Percentiles rank a stretch among this genome's conserved stretches.
These are phyloP conservation scores for Jacana jacana DNA, from an alignment of 2,113 vertebrate genomes.

Conservation along the genomic window DNA sequence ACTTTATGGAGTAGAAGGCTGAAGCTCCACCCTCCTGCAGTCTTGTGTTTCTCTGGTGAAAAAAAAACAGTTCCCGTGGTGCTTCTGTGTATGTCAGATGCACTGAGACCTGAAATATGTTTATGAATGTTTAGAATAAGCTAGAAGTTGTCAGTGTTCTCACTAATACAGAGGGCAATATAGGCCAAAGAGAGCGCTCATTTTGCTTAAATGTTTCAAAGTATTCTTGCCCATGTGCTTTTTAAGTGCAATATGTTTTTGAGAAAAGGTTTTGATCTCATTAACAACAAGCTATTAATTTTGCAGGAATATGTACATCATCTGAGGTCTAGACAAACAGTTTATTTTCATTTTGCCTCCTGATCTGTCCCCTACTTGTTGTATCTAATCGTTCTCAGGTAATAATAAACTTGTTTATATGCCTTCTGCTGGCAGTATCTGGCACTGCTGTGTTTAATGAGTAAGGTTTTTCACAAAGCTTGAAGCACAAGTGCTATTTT, in stretches of 20 bases:
- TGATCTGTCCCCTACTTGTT: neutral
- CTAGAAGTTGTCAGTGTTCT: neutral
- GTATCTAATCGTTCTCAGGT: neutral
- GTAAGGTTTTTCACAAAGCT: conserved; percentile 15
- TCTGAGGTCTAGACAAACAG: neutral
- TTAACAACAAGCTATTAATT: neutral
- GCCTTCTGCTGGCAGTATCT: conserved; percentile 29
- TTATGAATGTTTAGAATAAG: neutral
- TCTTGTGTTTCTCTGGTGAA: neutral
- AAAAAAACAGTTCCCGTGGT: neutral
- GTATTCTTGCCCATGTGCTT: neutral
- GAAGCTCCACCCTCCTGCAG: neutral
- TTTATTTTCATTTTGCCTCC: neutral
- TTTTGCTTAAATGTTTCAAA: neutral
- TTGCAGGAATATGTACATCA: neutral
- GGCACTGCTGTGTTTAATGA: conserved; percentile 37
- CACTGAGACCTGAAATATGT: neutral
- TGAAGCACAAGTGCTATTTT: neutral
- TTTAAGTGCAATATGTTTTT: neutral
- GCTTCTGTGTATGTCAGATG: neutral
- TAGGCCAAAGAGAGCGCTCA: neutral
- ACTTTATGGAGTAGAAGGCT: neutral
- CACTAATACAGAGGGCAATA: neutral
- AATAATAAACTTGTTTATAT: conserved; percentile 45
- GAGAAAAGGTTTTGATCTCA: neutral